These are phyloP conservation scores for Halyomorpha halys DNA, from an alignment of 1,140 invertebrate genomes.

Conservation along the genomic window DNA sequence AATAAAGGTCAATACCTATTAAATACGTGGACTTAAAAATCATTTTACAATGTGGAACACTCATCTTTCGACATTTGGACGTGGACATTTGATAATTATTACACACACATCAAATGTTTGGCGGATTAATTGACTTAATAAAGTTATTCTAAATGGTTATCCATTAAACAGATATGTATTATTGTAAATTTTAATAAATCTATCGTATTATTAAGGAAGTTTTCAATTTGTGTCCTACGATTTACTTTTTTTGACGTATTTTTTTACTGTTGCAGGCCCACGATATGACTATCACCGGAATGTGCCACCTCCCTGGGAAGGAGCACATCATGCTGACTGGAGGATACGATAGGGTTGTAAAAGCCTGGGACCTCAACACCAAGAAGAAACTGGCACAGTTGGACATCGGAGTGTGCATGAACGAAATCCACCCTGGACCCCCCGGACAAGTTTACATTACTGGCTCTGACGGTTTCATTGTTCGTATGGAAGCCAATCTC, in stretches of 20 bases:
- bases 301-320: conserved; percentile 30
- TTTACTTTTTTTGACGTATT: conserved; percentile 10
- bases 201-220: no score
- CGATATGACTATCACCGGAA: conserved; percentile 38
- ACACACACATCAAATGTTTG: no score
- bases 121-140: no score
- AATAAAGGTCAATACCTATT: no score
- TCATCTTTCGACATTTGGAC: no score
- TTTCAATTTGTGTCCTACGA: no score
- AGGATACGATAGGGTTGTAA: conserved; percentile 39
- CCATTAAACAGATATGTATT: no score
- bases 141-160: no score
- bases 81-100: no score
- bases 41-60: no score
- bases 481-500: conserved; percentile 9
- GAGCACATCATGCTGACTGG: conserved; percentile 36
- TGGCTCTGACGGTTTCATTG: conserved; percentile 35
- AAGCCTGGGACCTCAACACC: conserved; percentile 36
- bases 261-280: conserved; percentile 33
- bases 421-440: conserved; percentile 34
- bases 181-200: no score
- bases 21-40: no score
- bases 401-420: conserved; percentile 35
- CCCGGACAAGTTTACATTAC: conserved; percentile 35
- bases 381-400: conserved; percentile 27